Evolutionary conservation across 2,113 vertebrate species (phyloP).

Genomic region (Micronycteris hirsuta): DNA sequence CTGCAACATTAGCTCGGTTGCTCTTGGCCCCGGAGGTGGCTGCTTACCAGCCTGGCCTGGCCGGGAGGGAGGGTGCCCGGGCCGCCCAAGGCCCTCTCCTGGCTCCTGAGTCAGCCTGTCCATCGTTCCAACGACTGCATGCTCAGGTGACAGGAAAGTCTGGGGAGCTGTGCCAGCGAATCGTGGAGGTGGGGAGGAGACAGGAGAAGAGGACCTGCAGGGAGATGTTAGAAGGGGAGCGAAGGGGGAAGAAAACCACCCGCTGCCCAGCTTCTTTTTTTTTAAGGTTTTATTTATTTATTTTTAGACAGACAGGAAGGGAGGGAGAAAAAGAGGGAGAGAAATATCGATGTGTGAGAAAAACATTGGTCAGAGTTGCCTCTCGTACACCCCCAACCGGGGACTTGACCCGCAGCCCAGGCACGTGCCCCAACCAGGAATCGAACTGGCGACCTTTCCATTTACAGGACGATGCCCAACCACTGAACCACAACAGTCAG

Average conservation of each 20-base stretch:
- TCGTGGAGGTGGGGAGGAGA: not conserved
- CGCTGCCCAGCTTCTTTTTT: not conserved
- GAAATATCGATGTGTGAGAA: too few species aligned
- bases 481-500: too few species aligned
- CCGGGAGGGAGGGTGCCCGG: not conserved
- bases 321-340: too few species aligned
- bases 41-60: not conserved
- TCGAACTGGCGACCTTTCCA: too few species aligned
- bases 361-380: too few species aligned
- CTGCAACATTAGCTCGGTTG: not conserved
- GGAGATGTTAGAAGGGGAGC: not conserved
- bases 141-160: not conserved
- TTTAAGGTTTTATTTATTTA: too few species aligned
- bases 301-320: too few species aligned
- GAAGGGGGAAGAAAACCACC: not conserved
- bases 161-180: not conserved
- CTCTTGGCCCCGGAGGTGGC: not conserved
- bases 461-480: too few species aligned
- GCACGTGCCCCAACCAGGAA: too few species aligned
- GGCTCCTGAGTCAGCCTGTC: constrained; percentile 15
- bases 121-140: not conserved
- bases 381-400: too few species aligned
- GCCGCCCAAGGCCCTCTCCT: not conserved
- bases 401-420: too few species aligned
- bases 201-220: not conserved